Conservation (phyloP, 2,888 invertebrate genomes). For the Beris chalybata region DNA sequence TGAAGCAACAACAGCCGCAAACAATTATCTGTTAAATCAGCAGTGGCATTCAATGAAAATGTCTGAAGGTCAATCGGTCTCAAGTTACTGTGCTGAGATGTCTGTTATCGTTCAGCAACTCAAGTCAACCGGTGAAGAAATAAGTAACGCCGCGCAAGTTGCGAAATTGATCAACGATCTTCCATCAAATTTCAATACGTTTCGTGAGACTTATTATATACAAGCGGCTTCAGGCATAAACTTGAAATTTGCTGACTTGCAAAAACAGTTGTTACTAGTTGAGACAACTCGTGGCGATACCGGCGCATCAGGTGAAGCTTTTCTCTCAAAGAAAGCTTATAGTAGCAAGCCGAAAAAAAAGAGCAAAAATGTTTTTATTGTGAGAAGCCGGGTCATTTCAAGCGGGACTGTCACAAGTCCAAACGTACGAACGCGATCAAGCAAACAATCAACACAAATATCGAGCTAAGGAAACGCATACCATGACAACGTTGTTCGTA, state of each 20-base stretch:
- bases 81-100: conserved; percentile 11
- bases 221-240: conserved; percentile 5
- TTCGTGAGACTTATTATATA: too few relatives aligned
- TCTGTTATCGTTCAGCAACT: conserved; percentile 9
- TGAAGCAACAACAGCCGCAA: conserved; percentile 2
- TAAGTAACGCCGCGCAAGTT: conserved; percentile 12
- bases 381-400: conserved; percentile 14
- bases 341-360: neutral
- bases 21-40: conserved; percentile 15
- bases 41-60: conserved; percentile 6
- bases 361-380: conserved; percentile 14
- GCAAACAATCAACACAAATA: neutral
- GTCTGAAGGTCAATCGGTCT: neutral
- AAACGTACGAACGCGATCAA: conserved; percentile 10
- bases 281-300: neutral
- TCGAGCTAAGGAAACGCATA: neutral
- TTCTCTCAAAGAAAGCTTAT: neutral
- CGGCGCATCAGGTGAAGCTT: conserved; percentile 3
- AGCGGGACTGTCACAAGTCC: conserved; percentile 11
- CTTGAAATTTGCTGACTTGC: conserved; percentile 9
- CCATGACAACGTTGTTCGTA: conserved; percentile 1
- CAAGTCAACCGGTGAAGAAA: conserved; percentile 8
- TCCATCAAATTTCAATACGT: conserved; percentile 8
- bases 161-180: conserved; percentile 11
- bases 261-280: conserved; percentile 5